Evolutionary conservation across 1,140 invertebrate genomes (phyloP), one percentile per base, ranked within the genome.

Genomic region (Dinoponera quadriceps): DNA sequence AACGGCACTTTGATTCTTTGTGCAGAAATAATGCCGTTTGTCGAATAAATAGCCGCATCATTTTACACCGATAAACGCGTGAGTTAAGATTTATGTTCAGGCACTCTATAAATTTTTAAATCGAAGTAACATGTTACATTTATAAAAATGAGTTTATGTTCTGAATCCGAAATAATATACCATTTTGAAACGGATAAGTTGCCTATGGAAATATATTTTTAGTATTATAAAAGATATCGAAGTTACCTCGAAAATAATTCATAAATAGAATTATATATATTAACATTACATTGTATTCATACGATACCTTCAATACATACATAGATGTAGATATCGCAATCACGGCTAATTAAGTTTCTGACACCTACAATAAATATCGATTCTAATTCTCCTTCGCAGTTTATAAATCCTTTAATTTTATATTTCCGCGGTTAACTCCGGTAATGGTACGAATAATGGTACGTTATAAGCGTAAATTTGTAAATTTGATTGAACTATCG

Each of bases 31-130:
- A 44, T 25, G 3, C n/a, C 48, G 16, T 57, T 71, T 80, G 57
- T 22, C 69, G 5, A 71, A 48, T 69, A 80, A 80, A 71, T 14
- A 80, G 49, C 65, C 29, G 44, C 27, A 44, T 69, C 2, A 69
- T 51, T 33, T 5, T 7, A 25, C 22, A 48, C 13, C n/a, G 14
- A 20, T 33, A 16, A 38, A 11, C 2, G 5, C n/a, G n/a, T 20
- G 16, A 51, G 2, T 5, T 33, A 33, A 62, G 5, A 25, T 11
- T 54, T 18, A 71, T n/a, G 14, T 20, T 44, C 18, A n/a, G 33
- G 13, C 38, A 73, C 57, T 13, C n/a, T n/a, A 29, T 69, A 33
- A 11, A 54, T 13, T 59, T 59, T 69, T 29, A n/a, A 71, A 33
- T 20, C 33, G 29, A 38, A 27, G 2, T 3, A 44, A 44, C 11